Evolutionary conservation across 1,140 invertebrate species (phyloP).

Genomic region (Hycleus phaleratus): DNA sequence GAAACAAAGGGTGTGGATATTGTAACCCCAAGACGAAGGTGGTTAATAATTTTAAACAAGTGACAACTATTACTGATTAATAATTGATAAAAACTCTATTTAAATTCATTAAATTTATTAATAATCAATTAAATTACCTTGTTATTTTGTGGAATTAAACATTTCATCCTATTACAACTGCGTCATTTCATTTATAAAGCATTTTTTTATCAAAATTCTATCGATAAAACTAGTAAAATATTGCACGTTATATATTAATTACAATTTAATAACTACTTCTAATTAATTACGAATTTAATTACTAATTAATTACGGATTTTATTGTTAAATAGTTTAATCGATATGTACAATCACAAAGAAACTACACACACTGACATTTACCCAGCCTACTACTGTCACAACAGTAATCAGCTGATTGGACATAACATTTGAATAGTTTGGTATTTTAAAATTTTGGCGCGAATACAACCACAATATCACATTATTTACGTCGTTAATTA

Average conservation of each 20-base stretch:
- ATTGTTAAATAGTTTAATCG: slow-evolving; percentile 10
- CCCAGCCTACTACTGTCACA: slow-evolving; percentile 11
- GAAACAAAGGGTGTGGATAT: slow-evolving; percentile 26
- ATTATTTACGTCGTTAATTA: no score
- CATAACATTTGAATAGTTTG: background rate
- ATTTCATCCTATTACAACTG: slow-evolving; percentile 22
- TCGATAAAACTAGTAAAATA: no score
- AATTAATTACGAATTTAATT: background rate
- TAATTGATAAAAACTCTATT: background rate
- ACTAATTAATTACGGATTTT: background rate
- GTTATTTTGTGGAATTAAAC: slow-evolving; percentile 15
- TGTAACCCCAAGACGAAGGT: background rate
- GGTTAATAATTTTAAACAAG: background rate
- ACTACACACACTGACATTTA: background rate
- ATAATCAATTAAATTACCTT: slow-evolving; percentile 13
- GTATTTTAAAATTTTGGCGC: no score
- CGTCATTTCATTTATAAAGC: slow-evolving; percentile 17
- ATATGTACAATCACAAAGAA: slow-evolving; percentile 11
- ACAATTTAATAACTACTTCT: background rate
- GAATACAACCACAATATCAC: no score
- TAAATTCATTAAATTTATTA: background rate
- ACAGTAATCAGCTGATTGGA: slow-evolving; percentile 30
- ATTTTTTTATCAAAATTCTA: no score
- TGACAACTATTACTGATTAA: background rate
- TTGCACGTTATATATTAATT: no score